Evolutionary conservation across 2,797 vertebrate genomes (phyloP).

Genomic region (Lycodopsis pacificus): DNA sequence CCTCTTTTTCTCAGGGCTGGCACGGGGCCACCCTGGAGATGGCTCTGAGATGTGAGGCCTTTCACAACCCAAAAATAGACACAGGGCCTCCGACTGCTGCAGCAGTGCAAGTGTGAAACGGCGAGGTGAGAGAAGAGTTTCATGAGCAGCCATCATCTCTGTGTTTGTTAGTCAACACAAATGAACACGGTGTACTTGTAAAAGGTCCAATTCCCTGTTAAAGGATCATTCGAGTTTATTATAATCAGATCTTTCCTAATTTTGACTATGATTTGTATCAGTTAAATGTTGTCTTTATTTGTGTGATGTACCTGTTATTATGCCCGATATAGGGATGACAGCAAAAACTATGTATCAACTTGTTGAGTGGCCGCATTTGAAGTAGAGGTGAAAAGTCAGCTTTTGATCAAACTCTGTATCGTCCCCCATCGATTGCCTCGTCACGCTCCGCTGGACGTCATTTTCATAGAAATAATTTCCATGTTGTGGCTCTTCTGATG

Average conservation of each 20-base stretch:
- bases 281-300: not conserved
- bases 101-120: slow-evolving; percentile 35
- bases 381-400: not conserved
- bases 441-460: not conserved
- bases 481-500: slow-evolving; percentile 1
- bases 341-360: too few species aligned
- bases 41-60: slow-evolving; percentile 36
- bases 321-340: not conserved
- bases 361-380: not conserved
- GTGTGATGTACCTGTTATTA: too few species aligned
- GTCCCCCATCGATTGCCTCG: not conserved
- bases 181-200: not conserved
- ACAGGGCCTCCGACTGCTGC: slow-evolving; percentile 10
- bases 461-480: slow-evolving; percentile 6
- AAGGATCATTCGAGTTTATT: not conserved
- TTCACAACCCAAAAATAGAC: slow-evolving; percentile 42
- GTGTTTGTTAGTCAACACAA: not conserved
- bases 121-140: not conserved
- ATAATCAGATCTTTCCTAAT: not conserved
- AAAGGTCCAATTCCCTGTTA: not conserved
- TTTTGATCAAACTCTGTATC: not conserved
- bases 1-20: slow-evolving; percentile 66
- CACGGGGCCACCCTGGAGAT: slow-evolving; percentile 24
- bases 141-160: not conserved
- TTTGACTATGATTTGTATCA: not conserved